These are phyloP conservation scores for Eremobia ochroleuca DNA, from an alignment of 2,888 invertebrate species.

Conservation along the genomic window DNA sequence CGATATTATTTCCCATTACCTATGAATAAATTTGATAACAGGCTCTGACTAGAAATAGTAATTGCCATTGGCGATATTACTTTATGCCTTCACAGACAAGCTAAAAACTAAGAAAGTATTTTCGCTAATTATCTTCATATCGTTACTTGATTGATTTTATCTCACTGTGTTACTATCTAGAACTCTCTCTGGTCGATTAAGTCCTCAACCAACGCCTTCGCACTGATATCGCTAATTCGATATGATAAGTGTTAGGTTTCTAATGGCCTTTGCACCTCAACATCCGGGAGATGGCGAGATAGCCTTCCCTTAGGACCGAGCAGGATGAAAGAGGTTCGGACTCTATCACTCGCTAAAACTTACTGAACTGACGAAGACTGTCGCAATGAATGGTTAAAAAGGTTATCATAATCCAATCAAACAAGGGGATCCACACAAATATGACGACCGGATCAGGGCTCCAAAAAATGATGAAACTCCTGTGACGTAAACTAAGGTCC, in stretches of 20 bases:
- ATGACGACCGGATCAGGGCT: neutral
- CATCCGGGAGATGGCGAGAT: neutral
- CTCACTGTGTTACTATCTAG: constrained; percentile 26
- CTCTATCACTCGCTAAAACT: neutral
- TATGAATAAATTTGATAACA: neutral
- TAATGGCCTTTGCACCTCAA: constrained; percentile 10
- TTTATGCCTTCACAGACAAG: neutral
- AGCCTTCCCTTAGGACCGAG: neutral
- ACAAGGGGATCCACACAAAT: neutral
- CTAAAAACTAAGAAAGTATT: constrained; percentile 1
- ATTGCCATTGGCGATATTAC: neutral
- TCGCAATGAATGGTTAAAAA: no score
- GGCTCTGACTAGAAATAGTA: no score
- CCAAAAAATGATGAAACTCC: neutral
- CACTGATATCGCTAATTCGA: constrained; percentile 9
- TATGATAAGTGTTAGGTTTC: constrained; percentile 37
- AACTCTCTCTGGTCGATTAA: constrained; percentile 40
- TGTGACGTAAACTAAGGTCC: neutral
- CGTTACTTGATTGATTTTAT: constrained; percentile 39
- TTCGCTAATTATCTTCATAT: neutral
- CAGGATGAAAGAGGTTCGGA: neutral
- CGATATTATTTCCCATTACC: neutral
- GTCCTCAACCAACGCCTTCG: constrained; percentile 19
- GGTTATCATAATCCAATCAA: neutral
- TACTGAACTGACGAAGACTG: neutral